Evolutionary conservation across 2,797 vertebrate species (phyloP).

Genomic region (Anas flavirostris): DNA sequence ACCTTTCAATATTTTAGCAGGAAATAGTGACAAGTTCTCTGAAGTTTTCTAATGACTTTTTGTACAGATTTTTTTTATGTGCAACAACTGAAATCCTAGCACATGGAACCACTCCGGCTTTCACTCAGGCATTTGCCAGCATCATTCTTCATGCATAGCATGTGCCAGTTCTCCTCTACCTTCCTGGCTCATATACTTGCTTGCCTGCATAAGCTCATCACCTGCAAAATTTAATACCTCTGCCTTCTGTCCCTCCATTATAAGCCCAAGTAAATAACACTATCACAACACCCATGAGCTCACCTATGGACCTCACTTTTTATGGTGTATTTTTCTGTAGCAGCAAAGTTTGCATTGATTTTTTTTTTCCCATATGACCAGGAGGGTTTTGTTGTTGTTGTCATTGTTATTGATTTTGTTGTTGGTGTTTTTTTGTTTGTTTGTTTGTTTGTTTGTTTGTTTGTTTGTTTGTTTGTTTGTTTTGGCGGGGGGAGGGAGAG

Average conservation of each 20-base stretch:
- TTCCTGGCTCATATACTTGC: neutral
- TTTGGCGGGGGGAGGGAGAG: neutral
- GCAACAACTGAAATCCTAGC: neutral
- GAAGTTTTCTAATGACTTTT: conserved; percentile 4
- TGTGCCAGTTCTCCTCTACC: neutral
- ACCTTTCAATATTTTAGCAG: neutral
- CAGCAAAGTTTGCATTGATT: neutral
- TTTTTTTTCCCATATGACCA: neutral
- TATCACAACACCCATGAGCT: neutral
- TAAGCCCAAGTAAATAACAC: neutral
- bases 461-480: too few species aligned
- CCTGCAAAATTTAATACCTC: conserved; percentile 5
- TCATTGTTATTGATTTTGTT: too few species aligned
- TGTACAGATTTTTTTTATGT: neutral
- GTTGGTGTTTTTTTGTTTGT: too few species aligned
- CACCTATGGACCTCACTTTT: neutral
- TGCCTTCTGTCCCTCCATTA: neutral
- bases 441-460: neutral
- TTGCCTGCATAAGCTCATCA: neutral
- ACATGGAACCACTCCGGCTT: neutral
- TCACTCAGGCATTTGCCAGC: conserved; percentile 16
- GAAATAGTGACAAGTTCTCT: neutral
- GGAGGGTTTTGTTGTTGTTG: neutral
- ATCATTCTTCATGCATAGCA: neutral
- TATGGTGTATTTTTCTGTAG: neutral